phyloP scores from a whole-genome alignment of 2,113 vertebrate species.

The Merops nubicus region DNA sequence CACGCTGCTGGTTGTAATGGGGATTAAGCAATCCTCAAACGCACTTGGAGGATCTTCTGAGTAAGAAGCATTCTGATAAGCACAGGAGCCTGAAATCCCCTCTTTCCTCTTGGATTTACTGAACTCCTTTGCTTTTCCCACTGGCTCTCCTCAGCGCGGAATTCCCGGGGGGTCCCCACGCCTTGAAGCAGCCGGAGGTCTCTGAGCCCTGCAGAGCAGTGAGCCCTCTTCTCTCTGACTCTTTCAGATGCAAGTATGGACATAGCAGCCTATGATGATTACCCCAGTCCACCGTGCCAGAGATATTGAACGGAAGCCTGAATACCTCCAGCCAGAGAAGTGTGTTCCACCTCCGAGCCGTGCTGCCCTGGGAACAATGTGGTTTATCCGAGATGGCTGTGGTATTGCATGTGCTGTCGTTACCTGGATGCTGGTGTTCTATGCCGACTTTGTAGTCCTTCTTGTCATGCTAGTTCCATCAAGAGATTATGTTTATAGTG shows the following conservation, averaged over 20 bases:
- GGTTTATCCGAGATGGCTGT: constrained; percentile 97
- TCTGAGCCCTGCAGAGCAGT: not conserved
- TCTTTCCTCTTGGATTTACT: not conserved
- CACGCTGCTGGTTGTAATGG: not conserved
- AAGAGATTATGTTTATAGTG: constrained; percentile 87
- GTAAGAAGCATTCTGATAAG: not conserved
- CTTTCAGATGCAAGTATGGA: constrained; percentile 85
- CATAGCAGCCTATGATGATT: constrained; percentile 86
- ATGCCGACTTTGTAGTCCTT: constrained; percentile 95
- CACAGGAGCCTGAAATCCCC: not conserved
- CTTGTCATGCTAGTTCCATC: constrained; percentile 95
- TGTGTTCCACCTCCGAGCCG: constrained; percentile 86
- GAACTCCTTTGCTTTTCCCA: not conserved
- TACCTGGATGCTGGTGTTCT: constrained; percentile 96
- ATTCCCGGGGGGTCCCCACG: rapidly evolving
- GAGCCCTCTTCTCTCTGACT: not conserved
- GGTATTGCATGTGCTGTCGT: constrained; percentile 93
- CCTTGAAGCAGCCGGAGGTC: rapidly evolving
- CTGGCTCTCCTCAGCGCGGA: not conserved
- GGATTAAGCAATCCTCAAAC: constrained; percentile 9
- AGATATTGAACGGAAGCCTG: constrained; percentile 94
- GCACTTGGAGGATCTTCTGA: not conserved
- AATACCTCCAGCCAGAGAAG: constrained; percentile 93
- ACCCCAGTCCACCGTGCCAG: constrained; percentile 86
- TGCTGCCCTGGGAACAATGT: constrained; percentile 83